Evolutionary conservation across 2,113 vertebrate genomes (phyloP).

Genomic region (Acanthisitta chloris): DNA sequence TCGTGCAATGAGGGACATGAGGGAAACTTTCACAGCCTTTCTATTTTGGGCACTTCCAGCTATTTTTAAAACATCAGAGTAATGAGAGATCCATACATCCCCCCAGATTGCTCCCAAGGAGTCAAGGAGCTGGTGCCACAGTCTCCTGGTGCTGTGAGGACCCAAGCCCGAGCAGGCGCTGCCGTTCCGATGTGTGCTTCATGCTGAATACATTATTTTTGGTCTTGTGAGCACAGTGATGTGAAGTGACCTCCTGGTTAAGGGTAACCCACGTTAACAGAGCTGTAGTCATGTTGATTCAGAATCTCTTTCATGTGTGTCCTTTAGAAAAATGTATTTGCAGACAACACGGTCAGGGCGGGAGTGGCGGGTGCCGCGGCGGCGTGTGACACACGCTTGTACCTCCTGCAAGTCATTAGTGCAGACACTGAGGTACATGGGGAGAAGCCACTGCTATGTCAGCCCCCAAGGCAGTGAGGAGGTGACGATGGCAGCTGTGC

Average conservation of each 20-base stretch:
- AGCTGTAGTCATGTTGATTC: neutral
- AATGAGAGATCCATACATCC: neutral
- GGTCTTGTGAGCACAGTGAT: slow-evolving; percentile 29
- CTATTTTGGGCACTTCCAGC: neutral
- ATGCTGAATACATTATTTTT: neutral
- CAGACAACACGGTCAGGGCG: neutral
- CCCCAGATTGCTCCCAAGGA: neutral
- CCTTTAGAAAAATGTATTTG: neutral
- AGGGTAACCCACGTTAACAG: slow-evolving; percentile 1
- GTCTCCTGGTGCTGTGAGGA: too few relatives aligned
- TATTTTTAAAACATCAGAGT: neutral
- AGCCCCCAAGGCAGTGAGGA: rapidly evolving
- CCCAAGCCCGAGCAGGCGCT: rapidly evolving
- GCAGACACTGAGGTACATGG: neutral
- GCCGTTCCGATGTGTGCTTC: too few relatives aligned
- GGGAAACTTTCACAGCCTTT: neutral
- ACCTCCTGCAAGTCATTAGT: neutral
- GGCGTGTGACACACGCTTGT: neutral
- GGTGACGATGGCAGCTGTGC: rapidly evolving
- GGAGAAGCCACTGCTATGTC: rapidly evolving
- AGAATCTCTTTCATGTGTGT: slow-evolving; percentile 28
- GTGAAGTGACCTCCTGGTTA: slow-evolving; percentile 20
- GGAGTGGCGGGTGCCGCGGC: neutral
- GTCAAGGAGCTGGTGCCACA: neutral
- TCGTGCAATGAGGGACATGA: neutral